Evolutionary conservation across 2,888 invertebrate genomes (phyloP).

Genomic region (Acanthosepion pharaonis): DNA sequence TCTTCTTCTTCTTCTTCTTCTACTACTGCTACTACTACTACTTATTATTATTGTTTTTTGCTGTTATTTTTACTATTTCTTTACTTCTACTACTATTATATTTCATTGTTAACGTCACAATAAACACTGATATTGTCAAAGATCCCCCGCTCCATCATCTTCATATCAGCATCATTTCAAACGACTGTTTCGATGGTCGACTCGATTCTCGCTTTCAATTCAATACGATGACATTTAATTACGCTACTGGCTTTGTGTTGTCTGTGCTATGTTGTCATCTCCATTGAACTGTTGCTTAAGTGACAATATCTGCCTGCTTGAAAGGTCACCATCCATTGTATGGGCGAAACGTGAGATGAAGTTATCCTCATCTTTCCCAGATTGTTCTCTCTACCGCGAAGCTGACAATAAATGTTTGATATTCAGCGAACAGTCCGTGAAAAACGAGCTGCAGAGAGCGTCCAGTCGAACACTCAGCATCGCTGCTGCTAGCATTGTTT

Average conservation of each 20-base stretch:
- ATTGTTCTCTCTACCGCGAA: not conserved
- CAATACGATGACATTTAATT: not conserved
- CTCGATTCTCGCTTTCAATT: not conserved
- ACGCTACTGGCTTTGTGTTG: not conserved
- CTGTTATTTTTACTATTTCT: too few species aligned
- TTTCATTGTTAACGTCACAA: not conserved
- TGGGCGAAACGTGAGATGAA: constrained; percentile 4
- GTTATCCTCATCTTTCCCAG: not conserved
- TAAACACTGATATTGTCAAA: not conserved
- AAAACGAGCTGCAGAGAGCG: not conserved
- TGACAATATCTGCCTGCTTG: not conserved
- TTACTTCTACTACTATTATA: not conserved
- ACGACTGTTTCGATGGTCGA: not conserved
- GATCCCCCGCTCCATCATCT: not conserved
- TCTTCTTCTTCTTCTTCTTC: too few species aligned
- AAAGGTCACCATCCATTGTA: not conserved
- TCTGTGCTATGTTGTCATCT: not conserved
- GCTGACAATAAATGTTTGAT: not conserved
- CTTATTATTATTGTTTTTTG: too few species aligned
- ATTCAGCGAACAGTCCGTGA: not conserved
- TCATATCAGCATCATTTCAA: not conserved
- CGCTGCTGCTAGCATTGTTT: not conserved
- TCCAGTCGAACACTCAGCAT: not conserved
- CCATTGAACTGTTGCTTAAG: not conserved
- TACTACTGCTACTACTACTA: too few species aligned